Evolutionary conservation across 2,888 invertebrate species (phyloP).

Genomic region (Luffia ferchaultella): DNA sequence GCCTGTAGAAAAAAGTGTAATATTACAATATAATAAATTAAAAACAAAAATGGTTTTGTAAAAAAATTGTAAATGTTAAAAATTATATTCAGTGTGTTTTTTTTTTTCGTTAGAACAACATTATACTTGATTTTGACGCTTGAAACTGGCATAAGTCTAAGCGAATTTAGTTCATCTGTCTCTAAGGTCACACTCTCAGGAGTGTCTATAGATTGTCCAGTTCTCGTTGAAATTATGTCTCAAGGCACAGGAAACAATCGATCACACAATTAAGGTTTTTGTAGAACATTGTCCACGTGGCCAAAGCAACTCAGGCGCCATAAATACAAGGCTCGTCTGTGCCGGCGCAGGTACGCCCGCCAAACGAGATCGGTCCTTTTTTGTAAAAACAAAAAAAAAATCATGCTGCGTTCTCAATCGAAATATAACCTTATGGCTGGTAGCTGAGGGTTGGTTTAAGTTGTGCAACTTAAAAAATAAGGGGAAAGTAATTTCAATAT

Average conservation of each 20-base stretch:
- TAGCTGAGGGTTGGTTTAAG: not conserved
- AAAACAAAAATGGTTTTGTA: too few relatives aligned
- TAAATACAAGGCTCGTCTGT: slow-evolving; percentile 62
- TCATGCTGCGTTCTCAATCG: not conserved
- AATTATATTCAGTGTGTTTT: too few relatives aligned
- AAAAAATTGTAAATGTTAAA: too few relatives aligned
- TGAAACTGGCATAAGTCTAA: too few relatives aligned
- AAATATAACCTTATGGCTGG: slow-evolving; percentile 23
- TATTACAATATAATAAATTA: too few relatives aligned
- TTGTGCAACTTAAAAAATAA: not conserved
- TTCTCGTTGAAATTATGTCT: too few relatives aligned
- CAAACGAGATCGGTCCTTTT: slow-evolving; percentile 60
- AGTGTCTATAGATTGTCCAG: too few relatives aligned
- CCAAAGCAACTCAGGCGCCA: slow-evolving; percentile 35
- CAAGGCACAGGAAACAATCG: not conserved
- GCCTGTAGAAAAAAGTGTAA: too few relatives aligned
- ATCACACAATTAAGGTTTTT: not conserved
- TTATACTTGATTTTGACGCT: too few relatives aligned
- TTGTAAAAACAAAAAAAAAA: slow-evolving; percentile 26
- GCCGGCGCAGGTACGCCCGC: slow-evolving; percentile 58
- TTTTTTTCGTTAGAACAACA: too few relatives aligned
- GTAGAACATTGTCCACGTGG: not conserved
- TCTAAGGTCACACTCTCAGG: too few relatives aligned
- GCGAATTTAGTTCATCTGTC: too few relatives aligned
- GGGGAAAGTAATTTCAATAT: slow-evolving; percentile 39